Evolutionary conservation across 2,797 vertebrate species (phyloP), one percentile per base, ranked within the genome.

Genomic region (Cetoscarus ocellatus): DNA sequence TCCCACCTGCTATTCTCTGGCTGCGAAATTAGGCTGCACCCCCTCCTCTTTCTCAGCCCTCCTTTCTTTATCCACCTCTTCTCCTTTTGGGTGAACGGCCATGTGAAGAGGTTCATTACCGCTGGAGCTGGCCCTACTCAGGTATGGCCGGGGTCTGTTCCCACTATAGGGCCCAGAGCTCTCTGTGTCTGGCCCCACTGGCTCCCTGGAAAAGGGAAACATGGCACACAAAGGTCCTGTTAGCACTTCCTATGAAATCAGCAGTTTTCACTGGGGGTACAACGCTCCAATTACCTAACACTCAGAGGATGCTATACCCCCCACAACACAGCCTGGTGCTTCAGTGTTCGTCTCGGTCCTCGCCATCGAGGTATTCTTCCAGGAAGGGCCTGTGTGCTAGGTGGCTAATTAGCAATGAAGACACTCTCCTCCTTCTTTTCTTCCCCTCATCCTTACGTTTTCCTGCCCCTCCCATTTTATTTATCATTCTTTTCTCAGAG

Each of bases 201-300:
- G 97, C 97, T 97, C 97, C 96, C 96, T 96, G 96, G 96, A 97
- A 96, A 98, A 97, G 97, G 97, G 97, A 99, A 98, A 98, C 97
- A 96, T 95, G 95, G 94, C 95, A 96, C 94, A 99, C 96, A 99
- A 99, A 99, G 97, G 97, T 99, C 97, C 96, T 96, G 96, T 98
- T 98, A 97, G 96, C 96, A 99, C 98, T 99, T 99, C 98, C 98
- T 99, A 96, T 97, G 94, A 99, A 99, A 99, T 98, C 98, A 97
- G 96, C 96, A 97, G 96, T 97, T 97, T 97, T 97, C 96, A 96
- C 96, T 85, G 94, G 96, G 98, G 97, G 96, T 98, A 97, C 97
- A 97, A 97, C 96, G 96, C 95, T 87, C 92, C 97, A 98, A 98
- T 99, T 98, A 99, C 96, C 96, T 95, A 94, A 95, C 96, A 97